phyloP scores from a whole-genome alignment of 2,113 vertebrate genomes.

The Jaculus jaculus region DNA sequence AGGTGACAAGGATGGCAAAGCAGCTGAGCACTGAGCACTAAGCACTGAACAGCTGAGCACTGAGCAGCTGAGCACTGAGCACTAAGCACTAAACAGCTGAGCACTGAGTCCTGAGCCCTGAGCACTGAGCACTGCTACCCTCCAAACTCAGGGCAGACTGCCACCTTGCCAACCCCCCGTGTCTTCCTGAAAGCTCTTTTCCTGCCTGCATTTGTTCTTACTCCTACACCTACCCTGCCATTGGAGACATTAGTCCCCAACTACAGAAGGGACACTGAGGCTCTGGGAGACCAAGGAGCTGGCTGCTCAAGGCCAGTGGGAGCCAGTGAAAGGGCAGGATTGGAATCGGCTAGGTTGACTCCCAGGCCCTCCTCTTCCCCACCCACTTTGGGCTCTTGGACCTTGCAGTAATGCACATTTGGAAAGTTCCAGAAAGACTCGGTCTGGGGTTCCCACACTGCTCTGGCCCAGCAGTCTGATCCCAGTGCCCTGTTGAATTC shows the following conservation, averaged over 20 bases:
- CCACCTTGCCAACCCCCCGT: background rate
- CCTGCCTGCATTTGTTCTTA: background rate
- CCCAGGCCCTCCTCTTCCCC: background rate
- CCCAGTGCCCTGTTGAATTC: conserved; percentile 41
- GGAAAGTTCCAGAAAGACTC: conserved; percentile 18
- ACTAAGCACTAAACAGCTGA: no score
- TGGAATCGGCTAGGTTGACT: fast-evolving
- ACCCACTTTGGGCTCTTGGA: background rate
- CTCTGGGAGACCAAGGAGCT: background rate
- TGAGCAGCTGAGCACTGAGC: no score
- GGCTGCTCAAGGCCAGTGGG: background rate
- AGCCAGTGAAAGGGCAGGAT: background rate
- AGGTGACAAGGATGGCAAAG: fast-evolving
- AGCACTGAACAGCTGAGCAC: no score
- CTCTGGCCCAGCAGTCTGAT: background rate
- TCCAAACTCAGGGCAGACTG: no score
- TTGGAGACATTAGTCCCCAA: fast-evolving
- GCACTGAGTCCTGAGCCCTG: no score
- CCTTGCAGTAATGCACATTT: background rate
- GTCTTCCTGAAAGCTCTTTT: background rate
- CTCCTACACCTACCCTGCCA: background rate
- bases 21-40: no score
- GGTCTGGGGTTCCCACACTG: conserved; percentile 49
- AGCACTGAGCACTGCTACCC: no score
- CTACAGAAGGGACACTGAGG: background rate